Conservation (phyloP, 2,113 vertebrate species). For the Poeciliopsis prolifica region DNA sequence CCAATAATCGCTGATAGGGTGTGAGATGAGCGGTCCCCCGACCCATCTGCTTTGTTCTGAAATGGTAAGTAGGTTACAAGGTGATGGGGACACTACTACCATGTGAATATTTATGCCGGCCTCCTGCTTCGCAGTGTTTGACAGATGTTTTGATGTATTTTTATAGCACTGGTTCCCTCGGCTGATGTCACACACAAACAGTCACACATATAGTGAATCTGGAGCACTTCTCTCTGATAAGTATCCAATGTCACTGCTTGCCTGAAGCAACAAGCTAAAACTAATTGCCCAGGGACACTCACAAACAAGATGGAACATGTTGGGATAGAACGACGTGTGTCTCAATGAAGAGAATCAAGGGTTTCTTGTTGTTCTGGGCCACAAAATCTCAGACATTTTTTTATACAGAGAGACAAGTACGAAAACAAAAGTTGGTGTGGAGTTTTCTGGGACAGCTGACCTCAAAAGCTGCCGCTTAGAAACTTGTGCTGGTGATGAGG, state of each 20-base stretch:
- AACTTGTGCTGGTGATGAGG: constrained; percentile 12
- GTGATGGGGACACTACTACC: constrained; percentile 13
- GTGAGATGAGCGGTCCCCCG: background rate
- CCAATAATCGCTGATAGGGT: constrained; percentile 2
- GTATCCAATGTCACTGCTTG: constrained; percentile 51
- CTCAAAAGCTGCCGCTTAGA: constrained; percentile 33
- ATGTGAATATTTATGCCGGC: constrained; percentile 50
- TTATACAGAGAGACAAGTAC: background rate
- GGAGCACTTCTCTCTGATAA: constrained; percentile 59
- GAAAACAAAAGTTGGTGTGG: background rate
- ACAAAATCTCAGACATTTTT: constrained; percentile 25
- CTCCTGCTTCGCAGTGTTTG: constrained; percentile 22
- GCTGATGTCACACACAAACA: constrained; percentile 31
- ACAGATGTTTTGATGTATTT: constrained; percentile 71
- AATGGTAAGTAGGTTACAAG: constrained; percentile 53
- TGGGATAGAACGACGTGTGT: constrained; percentile 27
- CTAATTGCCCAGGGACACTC: constrained; percentile 34
- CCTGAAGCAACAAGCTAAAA: constrained; percentile 39
- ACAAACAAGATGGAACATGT: constrained; percentile 17
- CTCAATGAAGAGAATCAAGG: constrained; percentile 38
- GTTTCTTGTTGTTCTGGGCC: constrained; percentile 18
- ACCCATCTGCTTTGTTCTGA: constrained; percentile 38
- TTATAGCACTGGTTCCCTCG: constrained; percentile 56
- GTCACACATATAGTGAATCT: constrained; percentile 41
- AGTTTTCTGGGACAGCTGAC: constrained; percentile 49